phyloP scores from a whole-genome alignment of 2,797 vertebrate genomes.

The Pipistrellus pipistrellus region DNA sequence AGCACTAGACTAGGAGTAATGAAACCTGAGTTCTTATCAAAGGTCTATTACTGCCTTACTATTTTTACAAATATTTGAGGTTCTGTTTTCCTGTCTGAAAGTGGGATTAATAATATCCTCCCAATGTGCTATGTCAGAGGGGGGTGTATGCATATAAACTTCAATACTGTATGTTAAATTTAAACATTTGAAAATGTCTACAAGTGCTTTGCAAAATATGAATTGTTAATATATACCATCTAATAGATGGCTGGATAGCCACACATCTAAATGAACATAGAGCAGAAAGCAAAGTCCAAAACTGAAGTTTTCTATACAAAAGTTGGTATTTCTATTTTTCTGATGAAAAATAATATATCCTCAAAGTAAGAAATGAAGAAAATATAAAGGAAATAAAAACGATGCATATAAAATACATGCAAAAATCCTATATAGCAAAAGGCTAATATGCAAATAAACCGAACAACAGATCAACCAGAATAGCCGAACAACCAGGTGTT shows the following conservation, averaged over 20 bases:
- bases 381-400: slow-evolving; percentile 51
- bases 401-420: neutral
- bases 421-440: neutral
- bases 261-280: neutral
- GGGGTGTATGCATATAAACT: neutral
- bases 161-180: slow-evolving; percentile 18
- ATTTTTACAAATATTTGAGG: slow-evolving; percentile 50
- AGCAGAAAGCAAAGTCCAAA: neutral
- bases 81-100: slow-evolving; percentile 59
- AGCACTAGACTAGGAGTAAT: neutral
- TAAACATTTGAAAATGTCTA: slow-evolving; percentile 46
- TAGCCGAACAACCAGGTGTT: too few species aligned
- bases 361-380: neutral
- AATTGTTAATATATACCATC: neutral
- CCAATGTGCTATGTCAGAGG: slow-evolving; percentile 10
- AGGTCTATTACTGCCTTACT: neutral
- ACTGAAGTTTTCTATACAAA: neutral
- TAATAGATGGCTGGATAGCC: slow-evolving; percentile 2
- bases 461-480: too few species aligned
- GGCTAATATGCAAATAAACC: too few species aligned
- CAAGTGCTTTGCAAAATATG: neutral
- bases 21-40: neutral
- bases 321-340: neutral
- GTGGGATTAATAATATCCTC: slow-evolving; percentile 5
- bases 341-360: neutral